Evolutionary conservation across 2,888 invertebrate species (phyloP).

Genomic region (Ichneumoninae sp.): DNA sequence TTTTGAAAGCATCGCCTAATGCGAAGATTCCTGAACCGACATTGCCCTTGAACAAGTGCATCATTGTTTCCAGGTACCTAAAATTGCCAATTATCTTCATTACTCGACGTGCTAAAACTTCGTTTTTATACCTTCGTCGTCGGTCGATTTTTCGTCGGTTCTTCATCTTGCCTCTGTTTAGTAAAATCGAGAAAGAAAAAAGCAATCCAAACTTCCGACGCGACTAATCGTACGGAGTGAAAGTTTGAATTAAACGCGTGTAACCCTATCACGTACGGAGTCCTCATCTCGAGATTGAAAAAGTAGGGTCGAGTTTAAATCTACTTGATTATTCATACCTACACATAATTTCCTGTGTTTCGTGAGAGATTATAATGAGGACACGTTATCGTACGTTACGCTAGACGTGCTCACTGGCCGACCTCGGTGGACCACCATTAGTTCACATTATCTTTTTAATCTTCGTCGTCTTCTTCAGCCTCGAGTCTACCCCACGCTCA

Average conservation of each 20-base stretch:
- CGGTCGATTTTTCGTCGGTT: background rate
- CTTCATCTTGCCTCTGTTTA: background rate
- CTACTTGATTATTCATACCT: slow-evolving; percentile 35
- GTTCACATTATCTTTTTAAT: slow-evolving; percentile 29
- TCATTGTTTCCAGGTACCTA: slow-evolving; percentile 94
- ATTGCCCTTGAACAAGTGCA: slow-evolving; percentile 97
- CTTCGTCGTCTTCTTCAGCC: slow-evolving; percentile 7
- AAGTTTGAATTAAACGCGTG: background rate
- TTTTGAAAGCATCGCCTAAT: slow-evolving; percentile 97
- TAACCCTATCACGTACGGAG: background rate
- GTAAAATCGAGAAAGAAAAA: slow-evolving; percentile 1
- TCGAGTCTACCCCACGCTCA: slow-evolving; percentile 4
- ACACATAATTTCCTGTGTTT: slow-evolving; percentile 38
- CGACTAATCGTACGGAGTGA: slow-evolving; percentile 12
- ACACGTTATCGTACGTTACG: slow-evolving; percentile 30
- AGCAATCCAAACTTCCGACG: background rate
- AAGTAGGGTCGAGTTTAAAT: slow-evolving; percentile 37
- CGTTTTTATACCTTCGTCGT: background rate
- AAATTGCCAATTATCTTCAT: slow-evolving; percentile 69
- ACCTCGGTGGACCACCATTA: slow-evolving; percentile 21
- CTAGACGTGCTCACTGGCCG: background rate
- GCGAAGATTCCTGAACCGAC: slow-evolving; percentile 98
- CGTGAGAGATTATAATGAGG: slow-evolving; percentile 35
- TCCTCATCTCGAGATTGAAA: slow-evolving; percentile 23
- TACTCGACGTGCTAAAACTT: slow-evolving; percentile 17